Evolutionary conservation across 2,888 invertebrate genomes (phyloP), one percentile per base, ranked within the genome.

Genomic region (Cremastinae sp.): DNA sequence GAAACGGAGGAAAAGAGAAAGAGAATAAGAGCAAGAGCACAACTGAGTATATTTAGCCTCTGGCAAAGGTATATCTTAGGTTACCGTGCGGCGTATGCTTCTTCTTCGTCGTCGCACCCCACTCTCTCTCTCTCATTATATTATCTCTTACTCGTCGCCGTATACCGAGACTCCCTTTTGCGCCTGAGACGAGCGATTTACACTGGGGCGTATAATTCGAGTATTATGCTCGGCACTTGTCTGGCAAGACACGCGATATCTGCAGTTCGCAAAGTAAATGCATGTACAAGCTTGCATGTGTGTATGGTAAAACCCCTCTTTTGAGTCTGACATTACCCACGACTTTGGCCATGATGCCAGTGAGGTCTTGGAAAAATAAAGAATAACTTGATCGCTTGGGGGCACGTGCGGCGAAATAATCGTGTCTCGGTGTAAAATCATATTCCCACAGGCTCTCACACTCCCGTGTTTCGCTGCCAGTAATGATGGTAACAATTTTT

Each of bases 231-330:
- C 78, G 74, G 78, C 73, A 81, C 81, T 81, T 81, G 81, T 80
- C 80, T 79, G 73, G 79, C 79, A 76, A 81, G 83, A 83, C 83
- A 85, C 80, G 81, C 81, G 83, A 84, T 84, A 84, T 80, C 82
- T 80, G 77, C 76, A 74, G 75, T 74, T 64, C 68, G 53, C 70
- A 64, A 68, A 62, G 68, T 69, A 69, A 51, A 61, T 14, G 34
- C 22, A 56, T 8, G 36, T 36, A 51, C 41, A 28, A 9, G 28
- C 5, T 14, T 56, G 49, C 53, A 74, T 53, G 12, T 43, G 20
- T 16, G 36, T 49, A 12, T 58, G 43, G 34, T 49, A 51, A 16
- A 53, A 51, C 16, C 47, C 41, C 45, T 68, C 65, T 47, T 54
- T 41, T 8, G 58, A 20, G 49, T 43, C 65, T 66, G 61, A 49